Evolutionary conservation across 2,113 vertebrate genomes (phyloP), one percentile per base, ranked within the genome.

Genomic region (Oenanthe melanoleuca): DNA sequence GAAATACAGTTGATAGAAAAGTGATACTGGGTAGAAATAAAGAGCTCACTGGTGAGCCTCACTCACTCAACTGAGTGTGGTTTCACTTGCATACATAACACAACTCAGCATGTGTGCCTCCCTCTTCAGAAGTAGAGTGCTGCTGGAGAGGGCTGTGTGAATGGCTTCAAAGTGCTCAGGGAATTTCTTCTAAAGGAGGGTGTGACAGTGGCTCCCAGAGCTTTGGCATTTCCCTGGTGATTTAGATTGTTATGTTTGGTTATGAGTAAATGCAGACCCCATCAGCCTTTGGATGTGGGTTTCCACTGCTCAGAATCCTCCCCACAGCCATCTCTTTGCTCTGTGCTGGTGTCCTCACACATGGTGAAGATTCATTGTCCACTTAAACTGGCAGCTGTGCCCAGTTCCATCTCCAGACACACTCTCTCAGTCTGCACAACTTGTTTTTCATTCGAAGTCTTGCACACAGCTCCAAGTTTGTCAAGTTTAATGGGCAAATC

Each of bases 71-170:
- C 44, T 65, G 57, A 83, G 40, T 66, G 42, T 21, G 72, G 89
- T 84, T 80, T 89, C 82, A 71, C 37, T 93, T 93, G 90, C 40
- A 42, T 64, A 80, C 80, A 40, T 73, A 92, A 85, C 72, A 42
- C 82, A 95, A 86, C 60, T 92, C 87, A 95, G 89, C 52, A 56
- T 84, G 47, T 78, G 79, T 88, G 67, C 72, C 80, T 93, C 57
- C 75, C 79, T 47, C 44, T 86, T 92, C 79, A 94, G 66, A 80
- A 86, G 42, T 75, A 65, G 72, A 55, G 45, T 65, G n/a, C n/a
- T 80, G 47, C 93, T 96, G 94, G 60, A 88, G 60, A 82, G 47
- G 26, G 87, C 70, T 85, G 45, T 96, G 64, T 86, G 71, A 88
- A 93, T 70, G 56, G 67, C 89, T 90, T 82, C 14, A 13, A 77